These are phyloP conservation scores for Palloptera scutellata DNA, from an alignment of 2,888 invertebrate genomes.

Conservation along the genomic window DNA sequence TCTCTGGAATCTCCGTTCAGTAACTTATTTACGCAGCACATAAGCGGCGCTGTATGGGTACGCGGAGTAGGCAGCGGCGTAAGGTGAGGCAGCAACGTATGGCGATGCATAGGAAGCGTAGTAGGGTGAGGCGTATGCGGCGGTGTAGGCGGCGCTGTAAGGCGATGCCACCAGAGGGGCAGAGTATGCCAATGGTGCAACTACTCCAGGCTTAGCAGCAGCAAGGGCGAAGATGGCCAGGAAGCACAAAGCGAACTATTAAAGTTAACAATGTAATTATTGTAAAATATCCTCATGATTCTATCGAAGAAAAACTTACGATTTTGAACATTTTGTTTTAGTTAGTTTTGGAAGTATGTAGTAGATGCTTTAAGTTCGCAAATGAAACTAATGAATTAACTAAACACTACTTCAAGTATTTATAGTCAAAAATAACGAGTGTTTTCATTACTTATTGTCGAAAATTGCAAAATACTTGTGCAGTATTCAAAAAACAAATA, in stretches of 20 bases:
- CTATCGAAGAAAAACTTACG: constrained; percentile 29
- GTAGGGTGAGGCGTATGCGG: constrained; percentile 56
- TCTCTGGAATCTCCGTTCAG: not conserved
- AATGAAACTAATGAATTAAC: too few species aligned
- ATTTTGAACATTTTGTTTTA: constrained; percentile 41
- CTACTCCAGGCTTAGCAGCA: constrained; percentile 64
- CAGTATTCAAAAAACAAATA: too few species aligned
- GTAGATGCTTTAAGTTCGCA: constrained; percentile 10
- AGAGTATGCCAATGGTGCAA: constrained; percentile 65
- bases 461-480: too few species aligned
- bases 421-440: too few species aligned
- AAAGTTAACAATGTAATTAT: constrained; percentile 7
- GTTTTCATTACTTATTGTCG: too few species aligned
- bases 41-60: constrained; percentile 38
- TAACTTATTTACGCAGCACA: constrained; percentile 37
- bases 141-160: constrained; percentile 51
- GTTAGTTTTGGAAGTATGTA: constrained; percentile 11
- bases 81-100: constrained; percentile 47
- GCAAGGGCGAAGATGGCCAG: constrained; percentile 61
- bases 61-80: constrained; percentile 54
- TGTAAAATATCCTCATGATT: not conserved
- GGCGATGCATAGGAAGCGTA: constrained; percentile 51
- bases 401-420: too few species aligned
- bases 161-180: constrained; percentile 47
- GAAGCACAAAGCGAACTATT: constrained; percentile 62